Base-by-base conservation (phyloP, 2,888 invertebrate species). In the Myathropa florea region DNA sequence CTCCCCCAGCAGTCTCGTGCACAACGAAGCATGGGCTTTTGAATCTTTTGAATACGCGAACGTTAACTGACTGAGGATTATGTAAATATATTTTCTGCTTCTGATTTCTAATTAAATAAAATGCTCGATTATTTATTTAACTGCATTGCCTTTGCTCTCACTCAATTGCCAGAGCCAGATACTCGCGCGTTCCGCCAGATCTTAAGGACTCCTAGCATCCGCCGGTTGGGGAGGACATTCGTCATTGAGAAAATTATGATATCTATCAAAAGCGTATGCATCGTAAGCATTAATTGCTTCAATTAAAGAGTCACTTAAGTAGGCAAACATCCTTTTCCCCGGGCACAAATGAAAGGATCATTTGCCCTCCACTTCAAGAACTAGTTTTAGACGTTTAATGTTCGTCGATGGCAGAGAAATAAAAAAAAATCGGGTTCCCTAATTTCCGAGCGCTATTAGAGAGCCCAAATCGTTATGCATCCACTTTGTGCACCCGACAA, bases 71-170 rank as follows among this genome's bases (percentile, higher is more conserved):
- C 64, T 30, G 63, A 79, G 83, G 84, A 88, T 88, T 88, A 87
- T 88, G 81, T 60, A 88, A 87, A 88, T 88, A 79, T 82, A 72
- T 83, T 84, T 88, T 86, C 76, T 81, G 77, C 68, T 88, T 77
- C 60, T 88, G 83, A 86, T 88, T 88, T 88, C 79, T 87, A 88
- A 88, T 88, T 75, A 88, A 88, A 81, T 87, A 84, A 88, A 88
- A 88, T 79, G 79, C 83, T 88, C 86, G 79, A 83, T 88, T 88
- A 86, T 88, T 84, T 88, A 88, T 85, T 77, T 85, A 60, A 33
- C 70, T 83, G 71, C 46, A 55, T 59, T 57, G 39, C 28, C 57
- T 36, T 73, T 68, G 46, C 46, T 60, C 39, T 30, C 18, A 6
- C 30, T 60, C 59, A 24, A 67, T 76, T 76, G 65, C 53, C 23